Evolutionary conservation across 30 jellyfish, hydroid and myxozoan genomes (phyloP), one percentile per base, ranked within the genome.

Genomic region (Morbakka virulenta): DNA sequence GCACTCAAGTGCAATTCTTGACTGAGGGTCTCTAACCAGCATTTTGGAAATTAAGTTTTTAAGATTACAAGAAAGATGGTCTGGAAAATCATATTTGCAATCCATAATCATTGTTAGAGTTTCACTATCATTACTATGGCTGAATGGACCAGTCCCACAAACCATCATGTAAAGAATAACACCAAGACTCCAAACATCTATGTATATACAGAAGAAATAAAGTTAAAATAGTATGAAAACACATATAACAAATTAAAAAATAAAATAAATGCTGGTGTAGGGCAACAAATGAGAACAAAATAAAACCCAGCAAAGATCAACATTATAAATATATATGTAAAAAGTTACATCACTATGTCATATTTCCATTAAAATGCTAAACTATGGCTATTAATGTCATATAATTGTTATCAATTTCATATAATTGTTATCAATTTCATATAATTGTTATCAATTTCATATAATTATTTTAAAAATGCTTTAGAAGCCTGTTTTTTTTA

Each of bases 101-200:
- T 94, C 99, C 95, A 94, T 85, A 0, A 94, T 86, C 89, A 72
- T 94, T 33, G 97, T 86, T 11, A 94, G 86, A 67, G 96, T 87
- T 78, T 94, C 99, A 79, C 96, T 87, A 64, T 86, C 97, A 82
- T 87, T 86, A 13, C 91, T 80, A 61, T 94, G 99, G 50, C 88
- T 83, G 81, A 94, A 94, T 27, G 99, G 99, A 25, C 96, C 97
- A 53, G 72, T 67, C 20, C 97, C 97, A 73, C 95, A 80, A 20
- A 94, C 96, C 99, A 94, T 94, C 97, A 94, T 94, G 73, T 85
- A 94, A 48, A 94, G 84, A 25, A 94, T 94, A 12, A 94, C 97
- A 32, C 97, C 99, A 34, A 94, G 86, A 64, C 97, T 81, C 99
- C 99, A 94, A 33, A 94, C 95, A 94, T 94, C 99, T 94, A 62